phyloP scores from a whole-genome alignment of 2,888 invertebrate species.

The Oligia latruncula region DNA sequence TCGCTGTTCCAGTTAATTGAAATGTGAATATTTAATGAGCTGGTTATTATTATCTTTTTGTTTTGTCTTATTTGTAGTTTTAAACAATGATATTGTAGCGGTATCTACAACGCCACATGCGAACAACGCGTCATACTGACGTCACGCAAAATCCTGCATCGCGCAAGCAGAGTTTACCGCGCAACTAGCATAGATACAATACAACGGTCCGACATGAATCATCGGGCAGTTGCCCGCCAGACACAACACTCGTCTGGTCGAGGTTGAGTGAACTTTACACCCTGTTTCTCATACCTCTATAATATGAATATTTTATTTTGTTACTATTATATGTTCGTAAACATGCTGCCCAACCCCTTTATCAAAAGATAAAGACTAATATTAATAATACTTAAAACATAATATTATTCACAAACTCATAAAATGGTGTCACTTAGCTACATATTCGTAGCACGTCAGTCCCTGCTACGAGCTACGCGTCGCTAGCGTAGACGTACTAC shows the following conservation, averaged over 20 bases:
- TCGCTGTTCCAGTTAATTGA: constrained; percentile 14
- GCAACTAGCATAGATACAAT: too few relatives aligned
- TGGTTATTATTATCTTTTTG: neutral
- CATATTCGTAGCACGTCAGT: constrained; percentile 50
- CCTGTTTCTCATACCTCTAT: too few relatives aligned
- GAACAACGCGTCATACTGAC: too few relatives aligned
- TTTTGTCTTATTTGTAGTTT: neutral
- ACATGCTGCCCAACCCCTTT: too few relatives aligned
- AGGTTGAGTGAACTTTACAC: too few relatives aligned
- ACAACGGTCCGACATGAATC: too few relatives aligned
- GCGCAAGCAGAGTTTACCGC: too few relatives aligned
- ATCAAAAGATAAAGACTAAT: neutral
- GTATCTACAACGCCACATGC: too few relatives aligned
- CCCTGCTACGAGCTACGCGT: constrained; percentile 47
- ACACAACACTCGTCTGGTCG: too few relatives aligned
- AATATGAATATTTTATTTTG: neutral
- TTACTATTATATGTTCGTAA: neutral
- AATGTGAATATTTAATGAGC: constrained; percentile 11
- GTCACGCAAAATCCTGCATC: too few relatives aligned
- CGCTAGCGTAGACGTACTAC: constrained; percentile 58
- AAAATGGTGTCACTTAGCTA: constrained; percentile 19
- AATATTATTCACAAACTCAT: neutral
- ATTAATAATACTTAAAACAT: neutral
- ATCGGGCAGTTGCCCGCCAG: too few relatives aligned
- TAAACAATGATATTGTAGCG: neutral